A percentile compares a stretch with the other conserved stretches of the same genome.
These are phyloP conservation scores for Coturnix japonica DNA, from an alignment of 2,113 vertebrate species.

Conservation along the genomic window DNA sequence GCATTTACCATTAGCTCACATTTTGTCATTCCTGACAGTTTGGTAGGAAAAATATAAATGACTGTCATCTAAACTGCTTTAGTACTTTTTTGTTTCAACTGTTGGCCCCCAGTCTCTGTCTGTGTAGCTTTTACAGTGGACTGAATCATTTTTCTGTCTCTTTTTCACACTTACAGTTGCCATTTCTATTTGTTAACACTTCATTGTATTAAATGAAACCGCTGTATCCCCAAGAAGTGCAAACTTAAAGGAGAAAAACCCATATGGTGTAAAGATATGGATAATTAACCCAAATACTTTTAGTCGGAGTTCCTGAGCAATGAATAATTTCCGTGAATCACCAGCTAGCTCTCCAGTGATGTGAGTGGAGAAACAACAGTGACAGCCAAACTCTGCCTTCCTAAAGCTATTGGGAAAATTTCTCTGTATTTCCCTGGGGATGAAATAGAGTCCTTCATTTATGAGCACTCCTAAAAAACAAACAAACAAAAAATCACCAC, in stretches of 20 bases:
- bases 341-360: background rate
- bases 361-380: background rate
- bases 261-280: background rate
- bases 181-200: background rate
- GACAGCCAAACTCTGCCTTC: background rate
- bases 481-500: background rate
- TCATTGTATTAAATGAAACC: background rate
- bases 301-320: background rate
- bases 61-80: background rate
- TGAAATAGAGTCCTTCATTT: background rate
- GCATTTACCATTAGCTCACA: background rate
- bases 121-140: background rate
- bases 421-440: background rate
- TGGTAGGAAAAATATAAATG: background rate
- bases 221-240: background rate
- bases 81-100: background rate
- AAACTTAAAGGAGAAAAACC: background rate
- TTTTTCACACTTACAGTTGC: background rate
- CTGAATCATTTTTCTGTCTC: background rate
- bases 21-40: background rate
- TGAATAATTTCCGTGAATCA: slow-evolving; percentile 18
- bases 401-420: background rate
- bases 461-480: background rate
- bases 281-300: slow-evolving; percentile 22
- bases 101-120: background rate